These are phyloP conservation scores for Pseudocheirus occidentalis DNA, from an alignment of 2,797 vertebrate genomes.

Conservation along the genomic window DNA sequence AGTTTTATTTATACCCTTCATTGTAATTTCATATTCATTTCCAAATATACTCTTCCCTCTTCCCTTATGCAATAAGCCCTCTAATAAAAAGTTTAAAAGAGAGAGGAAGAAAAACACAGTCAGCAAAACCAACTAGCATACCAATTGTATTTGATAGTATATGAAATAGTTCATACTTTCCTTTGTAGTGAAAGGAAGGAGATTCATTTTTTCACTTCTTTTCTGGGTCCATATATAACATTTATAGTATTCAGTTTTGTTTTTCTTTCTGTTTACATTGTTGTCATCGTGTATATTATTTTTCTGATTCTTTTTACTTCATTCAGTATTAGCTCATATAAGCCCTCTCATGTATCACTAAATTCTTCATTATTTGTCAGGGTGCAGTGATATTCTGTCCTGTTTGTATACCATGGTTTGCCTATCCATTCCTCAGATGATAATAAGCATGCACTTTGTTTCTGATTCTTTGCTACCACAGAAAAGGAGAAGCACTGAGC, in stretches of 20 bases:
- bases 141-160: background rate
- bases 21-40: background rate
- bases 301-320: background rate
- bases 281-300: background rate
- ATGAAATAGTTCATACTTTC: background rate
- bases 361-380: background rate
- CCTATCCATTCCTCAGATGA: background rate
- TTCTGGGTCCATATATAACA: background rate
- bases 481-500: background rate
- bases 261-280: background rate
- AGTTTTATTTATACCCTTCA: background rate
- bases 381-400: background rate
- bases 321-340: background rate
- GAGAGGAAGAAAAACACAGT: background rate
- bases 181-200: background rate
- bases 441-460: background rate
- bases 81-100: background rate
- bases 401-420: background rate
- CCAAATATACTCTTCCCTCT: background rate
- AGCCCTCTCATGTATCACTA: background rate
- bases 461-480: background rate
- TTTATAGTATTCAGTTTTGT: background rate
- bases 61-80: background rate
- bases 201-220: background rate
- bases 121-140: background rate